These are phyloP conservation scores for Andrena bicolor DNA, from an alignment of 2,888 invertebrate genomes.

Conservation along the genomic window DNA sequence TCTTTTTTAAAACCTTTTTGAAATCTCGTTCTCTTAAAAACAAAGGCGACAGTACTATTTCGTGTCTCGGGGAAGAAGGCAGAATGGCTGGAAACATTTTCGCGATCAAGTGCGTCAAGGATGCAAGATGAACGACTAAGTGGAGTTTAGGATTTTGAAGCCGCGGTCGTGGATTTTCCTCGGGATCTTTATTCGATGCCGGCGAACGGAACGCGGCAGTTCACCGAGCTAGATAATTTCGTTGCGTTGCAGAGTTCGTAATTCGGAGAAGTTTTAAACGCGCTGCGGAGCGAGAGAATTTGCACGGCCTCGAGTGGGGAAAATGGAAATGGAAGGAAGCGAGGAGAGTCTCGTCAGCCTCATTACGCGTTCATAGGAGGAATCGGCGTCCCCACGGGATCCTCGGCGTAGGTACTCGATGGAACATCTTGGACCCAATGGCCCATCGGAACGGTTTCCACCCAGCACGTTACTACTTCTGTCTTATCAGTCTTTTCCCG, in stretches of 20 bases:
- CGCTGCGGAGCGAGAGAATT: constrained; percentile 27
- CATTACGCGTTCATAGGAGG: constrained; percentile 66
- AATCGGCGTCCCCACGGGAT: constrained; percentile 63
- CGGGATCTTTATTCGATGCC: constrained; percentile 38
- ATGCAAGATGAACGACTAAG: neutral
- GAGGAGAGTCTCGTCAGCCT: constrained; percentile 59
- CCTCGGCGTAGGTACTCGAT: constrained; percentile 46
- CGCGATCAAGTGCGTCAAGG: neutral
- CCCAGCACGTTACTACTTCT: constrained; percentile 62
- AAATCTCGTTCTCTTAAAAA: neutral
- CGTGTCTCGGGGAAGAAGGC: neutral
- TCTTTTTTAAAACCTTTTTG: neutral
- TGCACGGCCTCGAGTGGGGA: constrained; percentile 33
- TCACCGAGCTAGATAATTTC: constrained; percentile 65
- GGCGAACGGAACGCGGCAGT: constrained; percentile 21
- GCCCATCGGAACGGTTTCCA: constrained; percentile 62
- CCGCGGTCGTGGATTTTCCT: constrained; percentile 18
- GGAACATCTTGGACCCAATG: constrained; percentile 69
- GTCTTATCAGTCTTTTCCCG: constrained; percentile 68
- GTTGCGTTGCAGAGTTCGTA: constrained; percentile 52
- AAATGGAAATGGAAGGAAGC: constrained; percentile 52
- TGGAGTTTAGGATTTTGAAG: constrained; percentile 26
- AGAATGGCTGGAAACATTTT: neutral
- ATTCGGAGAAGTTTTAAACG: constrained; percentile 67
- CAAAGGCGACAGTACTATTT: neutral